phyloP scores from a whole-genome alignment of 2,113 vertebrate genomes.

The Thymallus thymallus region DNA sequence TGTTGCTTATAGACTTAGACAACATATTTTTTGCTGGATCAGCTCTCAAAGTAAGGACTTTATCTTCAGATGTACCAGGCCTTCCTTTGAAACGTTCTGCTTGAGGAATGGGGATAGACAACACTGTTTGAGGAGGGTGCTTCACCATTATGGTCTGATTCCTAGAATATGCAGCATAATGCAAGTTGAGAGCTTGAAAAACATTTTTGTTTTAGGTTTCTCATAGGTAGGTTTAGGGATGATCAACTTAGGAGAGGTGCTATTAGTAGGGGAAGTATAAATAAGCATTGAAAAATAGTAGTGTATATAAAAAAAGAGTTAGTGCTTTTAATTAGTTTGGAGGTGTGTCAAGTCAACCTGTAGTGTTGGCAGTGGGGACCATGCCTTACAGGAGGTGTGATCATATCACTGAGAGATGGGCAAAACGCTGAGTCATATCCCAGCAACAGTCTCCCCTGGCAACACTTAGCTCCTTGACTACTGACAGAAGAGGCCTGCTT shows the following conservation, averaged over 20 bases:
- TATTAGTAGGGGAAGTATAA: too few relatives aligned
- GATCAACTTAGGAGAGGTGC: too few relatives aligned
- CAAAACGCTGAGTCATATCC: slow-evolving; percentile 66
- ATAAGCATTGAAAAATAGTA: too few relatives aligned
- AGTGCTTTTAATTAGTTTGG: neutral
- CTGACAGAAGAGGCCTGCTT: slow-evolving; percentile 1
- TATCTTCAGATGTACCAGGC: neutral
- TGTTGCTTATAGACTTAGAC: neutral
- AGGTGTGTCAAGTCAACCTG: slow-evolving; percentile 16
- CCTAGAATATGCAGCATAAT: too few relatives aligned
- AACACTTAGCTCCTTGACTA: slow-evolving; percentile 52
- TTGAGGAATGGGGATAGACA: neutral
- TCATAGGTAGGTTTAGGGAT: too few relatives aligned
- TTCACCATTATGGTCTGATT: too few relatives aligned
- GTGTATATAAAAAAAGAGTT: too few relatives aligned
- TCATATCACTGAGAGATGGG: neutral
- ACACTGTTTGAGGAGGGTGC: too few relatives aligned
- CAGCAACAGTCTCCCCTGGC: slow-evolving; percentile 53
- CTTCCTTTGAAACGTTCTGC: neutral
- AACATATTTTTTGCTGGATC: neutral
- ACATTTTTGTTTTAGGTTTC: too few relatives aligned
- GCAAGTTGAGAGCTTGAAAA: too few relatives aligned
- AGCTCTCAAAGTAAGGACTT: neutral
- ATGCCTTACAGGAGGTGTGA: slow-evolving; percentile 32
- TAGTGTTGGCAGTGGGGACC: neutral